Percentiles rank a stretch among this genome's conserved stretches.
phyloP scores from a whole-genome alignment of 2,888 invertebrate genomes.

The Gandaritis pyraliata region DNA sequence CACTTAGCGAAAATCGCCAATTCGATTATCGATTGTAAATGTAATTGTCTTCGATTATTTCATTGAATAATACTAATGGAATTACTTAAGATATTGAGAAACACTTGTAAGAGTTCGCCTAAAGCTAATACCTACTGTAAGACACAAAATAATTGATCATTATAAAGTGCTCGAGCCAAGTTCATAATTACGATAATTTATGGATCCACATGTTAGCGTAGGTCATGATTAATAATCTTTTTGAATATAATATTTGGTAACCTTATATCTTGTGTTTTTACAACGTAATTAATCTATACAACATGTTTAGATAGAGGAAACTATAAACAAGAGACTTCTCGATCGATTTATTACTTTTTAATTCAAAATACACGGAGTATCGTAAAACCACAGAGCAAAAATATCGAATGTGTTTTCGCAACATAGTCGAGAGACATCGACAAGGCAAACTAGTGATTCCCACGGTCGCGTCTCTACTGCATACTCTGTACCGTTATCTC shows the following conservation, averaged over 20 bases:
- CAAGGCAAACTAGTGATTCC: slow-evolving; percentile 42
- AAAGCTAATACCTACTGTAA: slow-evolving; percentile 5
- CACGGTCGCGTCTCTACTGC: slow-evolving; percentile 38
- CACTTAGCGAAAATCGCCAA: slow-evolving; percentile 30
- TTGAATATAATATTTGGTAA: too few species aligned
- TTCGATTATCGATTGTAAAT: slow-evolving; percentile 44
- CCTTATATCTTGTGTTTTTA: too few species aligned
- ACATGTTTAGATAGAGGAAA: slow-evolving; percentile 12
- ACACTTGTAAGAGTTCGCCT: slow-evolving; percentile 28
- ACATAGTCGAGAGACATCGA: slow-evolving; percentile 30
- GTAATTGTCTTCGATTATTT: slow-evolving; percentile 41
- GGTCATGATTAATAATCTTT: too few species aligned
- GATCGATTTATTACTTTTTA: slow-evolving; percentile 16
- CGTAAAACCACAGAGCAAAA: slow-evolving; percentile 20
- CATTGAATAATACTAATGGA: slow-evolving; percentile 43
- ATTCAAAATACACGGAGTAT: slow-evolving; percentile 6
- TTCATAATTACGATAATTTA: too few species aligned
- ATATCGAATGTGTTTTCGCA: slow-evolving; percentile 39
- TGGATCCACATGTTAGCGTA: too few species aligned
- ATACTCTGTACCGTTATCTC: slow-evolving; percentile 23
- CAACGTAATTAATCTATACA: neutral
- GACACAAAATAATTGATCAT: slow-evolving; percentile 4
- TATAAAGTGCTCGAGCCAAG: neutral
- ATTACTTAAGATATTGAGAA: slow-evolving; percentile 39
- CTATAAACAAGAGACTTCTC: neutral